These are phyloP conservation scores for Poeciliopsis turneri DNA, from an alignment of 2,797 vertebrate species.

Conservation along the genomic window DNA sequence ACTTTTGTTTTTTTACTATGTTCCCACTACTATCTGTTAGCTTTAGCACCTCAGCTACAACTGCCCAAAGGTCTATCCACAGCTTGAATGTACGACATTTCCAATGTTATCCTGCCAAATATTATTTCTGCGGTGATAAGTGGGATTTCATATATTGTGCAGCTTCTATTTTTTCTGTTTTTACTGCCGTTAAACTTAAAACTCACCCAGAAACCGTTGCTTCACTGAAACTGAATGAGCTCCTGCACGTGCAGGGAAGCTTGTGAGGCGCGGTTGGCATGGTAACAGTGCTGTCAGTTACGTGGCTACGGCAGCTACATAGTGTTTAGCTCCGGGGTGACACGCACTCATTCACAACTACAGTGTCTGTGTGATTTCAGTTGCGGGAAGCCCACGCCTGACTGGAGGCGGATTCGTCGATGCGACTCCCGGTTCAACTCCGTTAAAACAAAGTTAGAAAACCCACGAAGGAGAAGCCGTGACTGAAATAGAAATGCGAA, in stretches of 20 bases:
- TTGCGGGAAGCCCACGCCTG: not conserved
- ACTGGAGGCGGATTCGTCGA: not conserved
- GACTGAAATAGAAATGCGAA: constrained; percentile 34
- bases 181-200: not conserved
- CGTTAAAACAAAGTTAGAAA: constrained; percentile 2
- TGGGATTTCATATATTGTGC: no score
- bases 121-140: no score
- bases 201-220: not conserved
- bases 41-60: no score
- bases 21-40: no score
- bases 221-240: constrained; percentile 27
- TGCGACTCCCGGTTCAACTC: not conserved
- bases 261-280: constrained; percentile 42
- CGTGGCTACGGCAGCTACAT: not conserved
- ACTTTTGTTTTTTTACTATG: no score
- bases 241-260: constrained; percentile 17
- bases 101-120: no score
- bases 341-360: not conserved
- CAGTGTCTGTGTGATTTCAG: not conserved
- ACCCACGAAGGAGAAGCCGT: not conserved
- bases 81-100: no score
- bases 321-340: constrained; percentile 13
- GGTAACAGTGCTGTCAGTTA: constrained; percentile 30
- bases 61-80: no score
- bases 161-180: no score